phyloP scores from a whole-genome alignment of 1,140 invertebrate genomes.

The Brachionus calyciflorus region DNA sequence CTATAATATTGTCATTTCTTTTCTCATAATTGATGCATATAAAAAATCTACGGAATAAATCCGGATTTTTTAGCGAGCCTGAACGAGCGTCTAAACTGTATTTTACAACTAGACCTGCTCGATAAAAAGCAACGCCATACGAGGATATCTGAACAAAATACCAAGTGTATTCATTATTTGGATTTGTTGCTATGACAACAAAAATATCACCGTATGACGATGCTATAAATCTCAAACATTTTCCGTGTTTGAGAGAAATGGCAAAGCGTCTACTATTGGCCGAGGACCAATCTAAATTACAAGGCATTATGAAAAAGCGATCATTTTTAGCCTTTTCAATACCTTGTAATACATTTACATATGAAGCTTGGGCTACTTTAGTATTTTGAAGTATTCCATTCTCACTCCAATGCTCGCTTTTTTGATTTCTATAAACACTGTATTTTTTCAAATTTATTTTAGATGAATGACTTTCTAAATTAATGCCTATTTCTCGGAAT shows the following conservation, averaged over 20 bases:
- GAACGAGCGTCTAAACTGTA: not conserved
- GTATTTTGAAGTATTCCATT: constrained; percentile 25
- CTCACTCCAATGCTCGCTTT: constrained; percentile 23
- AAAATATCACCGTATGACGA: constrained; percentile 41
- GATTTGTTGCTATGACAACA: constrained; percentile 36
- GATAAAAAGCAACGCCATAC: constrained; percentile 37
- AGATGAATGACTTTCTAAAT: constrained; percentile 34
- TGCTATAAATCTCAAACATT: constrained; percentile 26
- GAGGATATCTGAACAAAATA: constrained; percentile 46
- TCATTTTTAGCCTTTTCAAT: constrained; percentile 38
- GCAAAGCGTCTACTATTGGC: constrained; percentile 41
- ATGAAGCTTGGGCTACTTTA: not conserved
- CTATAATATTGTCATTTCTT: not conserved
- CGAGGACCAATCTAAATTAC: constrained; percentile 31
- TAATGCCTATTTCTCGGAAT: not conserved
- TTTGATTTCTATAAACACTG: not conserved
- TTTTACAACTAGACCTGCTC: constrained; percentile 27
- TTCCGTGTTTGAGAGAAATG: constrained; percentile 5
- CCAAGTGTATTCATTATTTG: constrained; percentile 41
- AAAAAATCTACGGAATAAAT: constrained; percentile 43
- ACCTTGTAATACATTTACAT: constrained; percentile 42
- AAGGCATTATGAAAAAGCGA: constrained; percentile 43
- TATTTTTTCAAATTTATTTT: constrained; percentile 10
- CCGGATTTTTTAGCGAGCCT: constrained; percentile 24
- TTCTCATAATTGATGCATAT: constrained; percentile 33